These are phyloP conservation scores for Phenganax subtilis DNA, from an alignment of 92 coral and sea anemone genomes.

Conservation along the genomic window DNA sequence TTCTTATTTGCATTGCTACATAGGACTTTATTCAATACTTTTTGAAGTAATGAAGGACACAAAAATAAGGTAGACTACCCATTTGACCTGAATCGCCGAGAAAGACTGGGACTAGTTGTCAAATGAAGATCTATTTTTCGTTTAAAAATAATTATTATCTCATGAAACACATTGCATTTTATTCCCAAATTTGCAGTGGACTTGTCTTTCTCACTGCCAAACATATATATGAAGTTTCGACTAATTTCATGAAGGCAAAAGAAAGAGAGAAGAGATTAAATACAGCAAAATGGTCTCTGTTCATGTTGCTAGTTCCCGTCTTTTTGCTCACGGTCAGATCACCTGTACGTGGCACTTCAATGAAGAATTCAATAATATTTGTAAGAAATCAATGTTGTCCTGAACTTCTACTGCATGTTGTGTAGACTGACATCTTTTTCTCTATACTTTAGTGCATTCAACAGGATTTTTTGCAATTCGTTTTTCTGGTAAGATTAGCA, in stretches of 20 bases:
- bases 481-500: constrained; percentile 40
- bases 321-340: no score
- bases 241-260: constrained; percentile 24
- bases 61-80: constrained; percentile 18
- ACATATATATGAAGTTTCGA: not conserved
- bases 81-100: not conserved
- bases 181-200: no score
- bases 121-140: no score
- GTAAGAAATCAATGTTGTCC: no score
- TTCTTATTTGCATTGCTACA: not conserved
- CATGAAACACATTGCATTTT: no score
- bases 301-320: no score
- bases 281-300: no score
- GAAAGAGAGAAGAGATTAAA: not conserved
- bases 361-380: no score
- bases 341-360: no score
- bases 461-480: constrained; percentile 49
- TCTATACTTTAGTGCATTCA: constrained; percentile 27
- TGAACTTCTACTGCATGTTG: constrained; percentile 1
- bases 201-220: no score
- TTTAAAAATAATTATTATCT: no score
- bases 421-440: not conserved
- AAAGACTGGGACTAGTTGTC: no score
- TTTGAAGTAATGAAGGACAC: constrained; percentile 3
- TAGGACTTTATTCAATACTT: constrained; percentile 9